phyloP scores from a whole-genome alignment of 2,888 invertebrate species.

The Temnothorax ravouxi region DNA sequence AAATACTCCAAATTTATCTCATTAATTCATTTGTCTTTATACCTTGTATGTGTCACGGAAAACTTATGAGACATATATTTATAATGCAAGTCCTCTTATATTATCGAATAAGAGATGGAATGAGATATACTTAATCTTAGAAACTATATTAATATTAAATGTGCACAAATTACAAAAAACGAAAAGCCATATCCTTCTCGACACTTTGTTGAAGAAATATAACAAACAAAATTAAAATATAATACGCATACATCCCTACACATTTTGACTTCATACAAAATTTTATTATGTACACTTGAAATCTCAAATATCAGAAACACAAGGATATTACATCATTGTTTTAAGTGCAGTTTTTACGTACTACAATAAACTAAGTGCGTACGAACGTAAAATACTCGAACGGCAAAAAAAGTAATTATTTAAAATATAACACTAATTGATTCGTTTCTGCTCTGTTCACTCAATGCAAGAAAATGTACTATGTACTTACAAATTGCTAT shows the following conservation, averaged over 20 bases:
- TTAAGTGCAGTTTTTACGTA: not conserved
- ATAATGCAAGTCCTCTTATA: slow-evolving; percentile 6
- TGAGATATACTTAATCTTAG: slow-evolving; percentile 66
- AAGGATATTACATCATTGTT: slow-evolving; percentile 11
- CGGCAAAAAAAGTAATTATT: not conserved
- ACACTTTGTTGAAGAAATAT: not conserved
- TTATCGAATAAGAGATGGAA: slow-evolving; percentile 66
- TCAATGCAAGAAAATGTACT: slow-evolving; percentile 78
- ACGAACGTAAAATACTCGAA: slow-evolving; percentile 29
- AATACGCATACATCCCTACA: slow-evolving; percentile 50
- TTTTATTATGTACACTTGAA: slow-evolving; percentile 63
- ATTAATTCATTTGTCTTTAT: slow-evolving; percentile 18
- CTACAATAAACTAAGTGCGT: slow-evolving; percentile 5
- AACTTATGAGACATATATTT: slow-evolving; percentile 8
- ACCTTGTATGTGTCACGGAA: not conserved
- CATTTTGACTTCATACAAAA: slow-evolving; percentile 53
- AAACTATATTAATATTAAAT: slow-evolving; percentile 54
- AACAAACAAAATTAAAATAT: slow-evolving; percentile 4
- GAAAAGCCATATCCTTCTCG: not conserved
- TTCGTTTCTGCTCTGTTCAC: not conserved
- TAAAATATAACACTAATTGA: not conserved
- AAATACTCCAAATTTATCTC: not conserved
- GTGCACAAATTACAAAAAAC: not conserved
- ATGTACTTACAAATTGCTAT: slow-evolving; percentile 58
- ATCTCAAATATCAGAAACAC: slow-evolving; percentile 44